These are phyloP conservation scores for Brachyistius frenatus DNA, from an alignment of 2,113 vertebrate species.

Conservation along the genomic window DNA sequence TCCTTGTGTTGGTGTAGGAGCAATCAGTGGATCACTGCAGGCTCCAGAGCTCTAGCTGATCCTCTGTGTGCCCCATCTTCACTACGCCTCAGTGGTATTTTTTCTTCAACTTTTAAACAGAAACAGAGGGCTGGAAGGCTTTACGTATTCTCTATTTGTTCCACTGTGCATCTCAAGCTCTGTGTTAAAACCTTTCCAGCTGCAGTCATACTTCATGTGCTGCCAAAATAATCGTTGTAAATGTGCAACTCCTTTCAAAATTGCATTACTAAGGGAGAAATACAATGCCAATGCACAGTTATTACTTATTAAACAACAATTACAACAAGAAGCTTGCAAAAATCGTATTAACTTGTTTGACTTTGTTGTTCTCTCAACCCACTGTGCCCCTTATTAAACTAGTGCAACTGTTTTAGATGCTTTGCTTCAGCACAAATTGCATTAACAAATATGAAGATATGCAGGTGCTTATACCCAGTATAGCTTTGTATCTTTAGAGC, in stretches of 20 bases:
- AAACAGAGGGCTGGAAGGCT: not conserved
- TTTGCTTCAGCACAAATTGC: slow-evolving; percentile 1
- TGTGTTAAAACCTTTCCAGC: not conserved
- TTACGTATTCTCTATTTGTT: not conserved
- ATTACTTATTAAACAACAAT: not conserved
- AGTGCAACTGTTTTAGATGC: not conserved
- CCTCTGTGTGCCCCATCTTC: slow-evolving; percentile 14
- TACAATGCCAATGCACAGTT: too few species aligned
- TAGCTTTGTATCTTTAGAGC: slow-evolving; percentile 11
- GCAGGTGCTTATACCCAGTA: slow-evolving; percentile 14
- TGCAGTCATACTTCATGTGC: not conserved
- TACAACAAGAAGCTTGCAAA: not conserved
- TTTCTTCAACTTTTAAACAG: slow-evolving; percentile 7
- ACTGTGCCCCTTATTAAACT: slow-evolving; percentile 2
- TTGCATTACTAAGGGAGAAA: too few species aligned
- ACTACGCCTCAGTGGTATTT: not conserved
- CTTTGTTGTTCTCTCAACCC: not conserved
- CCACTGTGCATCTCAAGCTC: not conserved
- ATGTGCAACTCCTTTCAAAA: not conserved
- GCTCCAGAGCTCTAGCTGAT: slow-evolving; percentile 19
- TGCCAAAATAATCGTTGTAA: too few species aligned
- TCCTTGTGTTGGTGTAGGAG: slow-evolving; percentile 19
- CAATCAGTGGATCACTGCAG: slow-evolving; percentile 28
- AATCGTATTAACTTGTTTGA: not conserved
- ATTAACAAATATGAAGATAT: slow-evolving; percentile 2